Base-by-base conservation (phyloP, 2,797 vertebrate species). In the Pseudochaenichthys georgianus region DNA sequence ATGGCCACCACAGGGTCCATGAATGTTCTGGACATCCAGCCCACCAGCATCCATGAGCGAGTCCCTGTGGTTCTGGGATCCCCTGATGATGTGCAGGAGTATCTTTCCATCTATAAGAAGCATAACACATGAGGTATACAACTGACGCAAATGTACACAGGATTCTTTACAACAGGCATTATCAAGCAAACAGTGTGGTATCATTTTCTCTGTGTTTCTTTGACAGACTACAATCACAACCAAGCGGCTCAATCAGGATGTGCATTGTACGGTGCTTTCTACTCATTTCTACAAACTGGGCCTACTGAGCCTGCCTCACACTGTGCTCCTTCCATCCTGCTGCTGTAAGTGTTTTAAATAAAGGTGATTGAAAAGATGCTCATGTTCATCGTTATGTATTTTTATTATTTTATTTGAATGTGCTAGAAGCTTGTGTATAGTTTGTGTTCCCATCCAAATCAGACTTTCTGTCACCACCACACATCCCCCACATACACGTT, bases 41-140 rank as follows among this genome's bases (percentile, higher is more conserved):
- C 98, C 0, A 95, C 96, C 38, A 78, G 34, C 50, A 96, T 98
- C 83, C 98, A 99, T 89, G 95, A 98, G 83, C 92, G 97, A 67
- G 96, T 95, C 11, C 98, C 98, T 2, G 91, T 99, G 15, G 93
- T 98, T 70, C 91, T 98, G 1, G 97, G 98, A 7, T 99, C 97
- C 60, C 95, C 96, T 0, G 97, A 98, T 0, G 97, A 99, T 3
- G 97, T 99, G 31, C 87, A 96, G 58, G 98, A 99, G 77, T 99
- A 97, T 77, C 90, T 99, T 0, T 47, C 94, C 71, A 96, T 96
- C 89, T 97, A 94, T 62, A 95, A 96, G 89, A 97, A 97, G 85
- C 95, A 96, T 10, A 70, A 84, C 51, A 93, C 92, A 86, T 95
- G 80, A 94, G 88, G 85, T 87, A 71, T 13, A 38, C 4, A 10